Percentiles rank a stretch among this genome's conserved stretches.
These are phyloP conservation scores for Alentia gelatinosa DNA, from an alignment of 2,888 invertebrate species.

Conservation along the genomic window DNA sequence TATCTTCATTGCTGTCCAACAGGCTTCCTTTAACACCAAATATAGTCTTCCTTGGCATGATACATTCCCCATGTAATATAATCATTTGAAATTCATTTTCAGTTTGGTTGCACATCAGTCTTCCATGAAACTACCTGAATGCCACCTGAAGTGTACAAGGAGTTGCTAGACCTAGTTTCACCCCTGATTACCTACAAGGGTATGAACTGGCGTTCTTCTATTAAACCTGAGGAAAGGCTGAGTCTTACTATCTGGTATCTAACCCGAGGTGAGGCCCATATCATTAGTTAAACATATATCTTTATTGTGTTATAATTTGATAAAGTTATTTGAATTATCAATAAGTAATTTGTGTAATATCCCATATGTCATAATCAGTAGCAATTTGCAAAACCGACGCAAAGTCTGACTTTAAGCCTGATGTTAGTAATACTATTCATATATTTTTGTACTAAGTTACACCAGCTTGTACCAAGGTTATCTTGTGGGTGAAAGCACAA, in stretches of 20 bases:
- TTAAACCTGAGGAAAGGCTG: no score
- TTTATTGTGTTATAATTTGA: background rate
- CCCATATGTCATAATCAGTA: background rate
- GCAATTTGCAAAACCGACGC: background rate
- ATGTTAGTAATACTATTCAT: background rate
- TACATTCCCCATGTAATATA: no score
- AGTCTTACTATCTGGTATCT: background rate
- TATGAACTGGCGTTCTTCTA: background rate
- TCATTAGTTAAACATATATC: background rate
- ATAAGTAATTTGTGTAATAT: background rate
- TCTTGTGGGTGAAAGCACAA: background rate
- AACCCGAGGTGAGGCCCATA: background rate
- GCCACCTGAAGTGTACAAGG: background rate
- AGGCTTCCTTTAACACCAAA: no score
- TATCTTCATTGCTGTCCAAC: no score
- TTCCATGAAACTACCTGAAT: background rate
- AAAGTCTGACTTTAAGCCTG: background rate
- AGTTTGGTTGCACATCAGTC: background rate
- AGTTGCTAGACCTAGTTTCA: background rate
- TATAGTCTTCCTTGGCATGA: no score
- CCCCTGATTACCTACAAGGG: background rate
- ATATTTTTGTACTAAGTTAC: no score
- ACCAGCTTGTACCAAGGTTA: no score
- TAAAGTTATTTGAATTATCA: background rate
- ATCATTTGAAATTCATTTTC: background rate